Base-by-base conservation (phyloP, 2,888 invertebrate species). In the Thera obeliscata region DNA sequence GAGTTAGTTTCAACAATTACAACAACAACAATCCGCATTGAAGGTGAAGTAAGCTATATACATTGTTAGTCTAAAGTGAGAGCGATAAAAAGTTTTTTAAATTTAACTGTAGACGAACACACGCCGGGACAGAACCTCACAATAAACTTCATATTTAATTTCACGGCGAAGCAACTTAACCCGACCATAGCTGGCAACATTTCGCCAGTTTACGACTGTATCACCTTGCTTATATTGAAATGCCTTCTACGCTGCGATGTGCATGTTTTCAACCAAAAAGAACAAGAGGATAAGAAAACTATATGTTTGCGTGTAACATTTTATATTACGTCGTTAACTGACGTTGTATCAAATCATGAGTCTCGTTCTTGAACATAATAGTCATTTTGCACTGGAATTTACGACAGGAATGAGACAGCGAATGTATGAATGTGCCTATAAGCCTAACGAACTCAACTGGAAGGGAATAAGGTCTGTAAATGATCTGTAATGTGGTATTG, bases 181-280 rank as follows among this genome's bases (percentile, higher is more conserved):
- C 72, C 71, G 72, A 73, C 66, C 66, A 67, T 72, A 76, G 76
- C 73, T 79, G 78, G 74, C 73, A 77, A 77, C 75, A 75, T 78
- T 75, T 73, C 75, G 69, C 74, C 74, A 67, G 69, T 82, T 83
- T 81, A 82, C 76, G 81, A 79, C 72, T 74, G 69, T 74, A 75
- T 78, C 76, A 73, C 75, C 74, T 77, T 75, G 75, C 71, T 79
- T 80, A 81, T 82, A 80, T 80, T 81, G 75, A 71, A 74, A 75
- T 77, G 68, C 74, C 76, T 76, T 75, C 75, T 72, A 67, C 71
- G 69, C 68, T 62, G 73, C 78, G 75, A 66, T 58, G 64, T 61
- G 67, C 58, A 68, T 65, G 61, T 64, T 68, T 61, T 48, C 50
- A 49, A 46, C 56, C 7, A 46, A 46, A 46, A 57, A 58, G 56